These are phyloP conservation scores for Motacilla tschutschensis DNA, from an alignment of 2,113 vertebrate genomes.

Conservation along the genomic window DNA sequence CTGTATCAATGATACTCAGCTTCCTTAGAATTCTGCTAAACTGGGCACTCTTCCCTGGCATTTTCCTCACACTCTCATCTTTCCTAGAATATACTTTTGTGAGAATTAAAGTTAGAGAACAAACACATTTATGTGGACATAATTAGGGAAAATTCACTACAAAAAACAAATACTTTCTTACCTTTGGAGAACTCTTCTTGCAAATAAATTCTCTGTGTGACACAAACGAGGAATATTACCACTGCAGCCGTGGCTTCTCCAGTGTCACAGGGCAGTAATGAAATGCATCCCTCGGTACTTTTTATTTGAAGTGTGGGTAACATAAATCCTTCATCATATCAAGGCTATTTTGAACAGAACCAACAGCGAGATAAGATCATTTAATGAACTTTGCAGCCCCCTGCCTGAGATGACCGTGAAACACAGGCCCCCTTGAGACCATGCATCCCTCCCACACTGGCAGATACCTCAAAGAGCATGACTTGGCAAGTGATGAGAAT, in stretches of 20 bases:
- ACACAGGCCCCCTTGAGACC: conserved; percentile 53
- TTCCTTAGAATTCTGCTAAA: conserved; percentile 50
- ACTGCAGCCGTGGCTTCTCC: conserved; percentile 34
- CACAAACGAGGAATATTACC: conserved; percentile 29
- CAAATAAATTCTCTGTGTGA: conserved; percentile 38
- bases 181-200: conserved; percentile 52
- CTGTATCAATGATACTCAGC: conserved; percentile 30
- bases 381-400: conserved; percentile 73
- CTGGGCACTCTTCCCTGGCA: conserved; percentile 33
- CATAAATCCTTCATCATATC: conserved; percentile 71
- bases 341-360: conserved; percentile 73
- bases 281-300: conserved; percentile 59
- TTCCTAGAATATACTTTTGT: neutral
- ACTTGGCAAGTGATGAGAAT: conserved; percentile 61
- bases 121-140: neutral
- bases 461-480: conserved; percentile 54
- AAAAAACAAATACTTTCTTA: conserved; percentile 34
- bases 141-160: neutral
- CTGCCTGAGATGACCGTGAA: conserved; percentile 65
- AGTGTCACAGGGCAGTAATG: conserved; percentile 43
- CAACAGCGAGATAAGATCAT: conserved; percentile 64
- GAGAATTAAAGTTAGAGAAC: conserved; percentile 1
- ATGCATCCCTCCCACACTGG: conserved; percentile 67
- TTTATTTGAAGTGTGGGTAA: conserved; percentile 69
- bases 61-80: conserved; percentile 22